phyloP scores from a whole-genome alignment of 1,140 invertebrate genomes.

The Pogonus chalceus region DNA sequence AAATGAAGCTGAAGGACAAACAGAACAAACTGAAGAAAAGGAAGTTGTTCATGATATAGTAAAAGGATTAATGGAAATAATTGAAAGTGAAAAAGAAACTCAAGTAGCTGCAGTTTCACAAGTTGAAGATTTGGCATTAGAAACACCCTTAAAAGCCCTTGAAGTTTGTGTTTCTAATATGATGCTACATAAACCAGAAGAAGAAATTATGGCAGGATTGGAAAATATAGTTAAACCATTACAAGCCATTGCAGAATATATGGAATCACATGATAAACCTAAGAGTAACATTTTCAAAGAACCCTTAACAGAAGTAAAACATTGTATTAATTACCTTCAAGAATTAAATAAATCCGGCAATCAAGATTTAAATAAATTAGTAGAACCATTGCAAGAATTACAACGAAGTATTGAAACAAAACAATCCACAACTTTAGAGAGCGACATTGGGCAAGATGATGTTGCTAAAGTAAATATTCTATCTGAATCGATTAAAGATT shows the following conservation, averaged over 20 bases:
- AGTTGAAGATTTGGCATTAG: conserved; percentile 6
- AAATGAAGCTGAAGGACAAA: neutral
- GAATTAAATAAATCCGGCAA: neutral
- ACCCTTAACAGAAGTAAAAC: neutral
- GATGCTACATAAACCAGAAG: conserved; percentile 13
- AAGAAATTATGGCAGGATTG: conserved; percentile 10
- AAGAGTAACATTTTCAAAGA: neutral
- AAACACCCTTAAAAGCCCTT: conserved; percentile 13
- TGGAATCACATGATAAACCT: neutral
- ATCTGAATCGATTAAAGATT: neutral
- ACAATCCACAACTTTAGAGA: neutral
- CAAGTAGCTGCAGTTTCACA: neutral
- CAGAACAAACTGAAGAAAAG: neutral
- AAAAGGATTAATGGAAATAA: neutral
- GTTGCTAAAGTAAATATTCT: neutral
- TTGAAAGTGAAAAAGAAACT: neutral
- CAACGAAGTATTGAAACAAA: neutral
- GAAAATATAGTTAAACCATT: neutral
- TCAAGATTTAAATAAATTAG: neutral
- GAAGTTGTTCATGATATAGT: neutral
- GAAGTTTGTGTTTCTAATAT: conserved; percentile 11
- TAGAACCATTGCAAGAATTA: neutral
- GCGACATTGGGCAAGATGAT: neutral
- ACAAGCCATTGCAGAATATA: conserved; percentile 1
- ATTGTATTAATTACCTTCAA: neutral